A percentile compares a stretch with the other conserved stretches of the same genome.
phyloP scores from a whole-genome alignment of 2,113 vertebrate genomes.

The Tetrao urogallus region DNA sequence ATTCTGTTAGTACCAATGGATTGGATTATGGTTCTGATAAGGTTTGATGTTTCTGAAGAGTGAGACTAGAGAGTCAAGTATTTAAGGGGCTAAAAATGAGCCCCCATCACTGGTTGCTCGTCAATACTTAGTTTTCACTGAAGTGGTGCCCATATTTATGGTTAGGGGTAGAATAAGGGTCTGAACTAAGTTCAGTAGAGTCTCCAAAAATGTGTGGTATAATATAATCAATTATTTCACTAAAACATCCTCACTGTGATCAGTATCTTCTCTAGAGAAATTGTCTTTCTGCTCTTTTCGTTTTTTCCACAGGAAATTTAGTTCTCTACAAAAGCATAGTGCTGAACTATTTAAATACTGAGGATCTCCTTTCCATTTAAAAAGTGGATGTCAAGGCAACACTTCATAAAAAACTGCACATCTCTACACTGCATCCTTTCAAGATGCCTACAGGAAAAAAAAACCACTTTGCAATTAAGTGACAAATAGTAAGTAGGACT shows the following conservation, averaged over 20 bases:
- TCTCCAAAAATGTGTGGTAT: not conserved
- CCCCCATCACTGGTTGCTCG: not conserved
- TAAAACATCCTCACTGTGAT: not conserved
- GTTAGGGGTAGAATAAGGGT: not conserved
- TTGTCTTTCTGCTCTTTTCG: not conserved
- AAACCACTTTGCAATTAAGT: not conserved
- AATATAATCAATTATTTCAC: not conserved
- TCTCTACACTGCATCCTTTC: not conserved
- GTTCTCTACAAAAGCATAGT: not conserved
- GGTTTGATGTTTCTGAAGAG: not conserved
- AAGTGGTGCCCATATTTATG: not conserved
- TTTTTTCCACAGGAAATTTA: not conserved
- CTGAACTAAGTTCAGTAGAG: not conserved
- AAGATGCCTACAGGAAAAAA: conserved; percentile 1
- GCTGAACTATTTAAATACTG: not conserved
- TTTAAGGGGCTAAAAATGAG: not conserved
- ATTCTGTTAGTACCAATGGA: not conserved
- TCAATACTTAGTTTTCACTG: not conserved
- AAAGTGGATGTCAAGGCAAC: not conserved
- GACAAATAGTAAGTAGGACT: not conserved
- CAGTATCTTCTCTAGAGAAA: not conserved
- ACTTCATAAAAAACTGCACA: accelerated
- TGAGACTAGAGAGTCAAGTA: not conserved
- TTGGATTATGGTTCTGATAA: not conserved
- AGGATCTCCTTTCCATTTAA: not conserved